phyloP scores from a whole-genome alignment of 2,797 vertebrate species.

The Gallinago nigripennis region DNA sequence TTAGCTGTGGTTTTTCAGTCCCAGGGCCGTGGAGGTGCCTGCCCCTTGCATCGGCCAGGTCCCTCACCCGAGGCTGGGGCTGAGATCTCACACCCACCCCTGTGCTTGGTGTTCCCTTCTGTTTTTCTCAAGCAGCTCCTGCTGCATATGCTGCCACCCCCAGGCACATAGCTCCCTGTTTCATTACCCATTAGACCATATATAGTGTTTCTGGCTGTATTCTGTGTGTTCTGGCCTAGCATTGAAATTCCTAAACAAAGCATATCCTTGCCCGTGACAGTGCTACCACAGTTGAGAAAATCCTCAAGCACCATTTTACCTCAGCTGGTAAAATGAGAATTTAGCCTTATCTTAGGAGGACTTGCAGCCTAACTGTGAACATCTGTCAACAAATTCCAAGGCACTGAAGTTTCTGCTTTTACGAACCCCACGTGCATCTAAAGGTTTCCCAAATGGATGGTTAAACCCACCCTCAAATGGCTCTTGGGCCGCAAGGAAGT shows the following conservation, averaged over 20 bases:
- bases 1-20: background rate
- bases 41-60: background rate
- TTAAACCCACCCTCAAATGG: background rate
- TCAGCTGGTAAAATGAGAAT: background rate
- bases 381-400: background rate
- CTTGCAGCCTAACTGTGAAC: background rate
- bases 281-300: background rate
- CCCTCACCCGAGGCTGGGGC: background rate
- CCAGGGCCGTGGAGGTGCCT: background rate
- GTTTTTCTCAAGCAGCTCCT: background rate
- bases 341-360: background rate
- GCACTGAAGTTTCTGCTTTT: background rate
- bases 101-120: background rate
- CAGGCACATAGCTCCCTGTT: background rate
- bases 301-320: background rate
- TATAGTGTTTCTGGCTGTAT: background rate
- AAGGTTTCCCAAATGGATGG: background rate
- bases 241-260: background rate
- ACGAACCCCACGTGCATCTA: accelerated
- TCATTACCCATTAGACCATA: background rate
- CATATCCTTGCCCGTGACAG: background rate
- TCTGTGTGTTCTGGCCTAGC: background rate
- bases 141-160: background rate
- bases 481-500: background rate
- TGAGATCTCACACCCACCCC: background rate